phyloP scores from a whole-genome alignment of 2,797 vertebrate species.

The Acrossocheilus wenchowensis region DNA sequence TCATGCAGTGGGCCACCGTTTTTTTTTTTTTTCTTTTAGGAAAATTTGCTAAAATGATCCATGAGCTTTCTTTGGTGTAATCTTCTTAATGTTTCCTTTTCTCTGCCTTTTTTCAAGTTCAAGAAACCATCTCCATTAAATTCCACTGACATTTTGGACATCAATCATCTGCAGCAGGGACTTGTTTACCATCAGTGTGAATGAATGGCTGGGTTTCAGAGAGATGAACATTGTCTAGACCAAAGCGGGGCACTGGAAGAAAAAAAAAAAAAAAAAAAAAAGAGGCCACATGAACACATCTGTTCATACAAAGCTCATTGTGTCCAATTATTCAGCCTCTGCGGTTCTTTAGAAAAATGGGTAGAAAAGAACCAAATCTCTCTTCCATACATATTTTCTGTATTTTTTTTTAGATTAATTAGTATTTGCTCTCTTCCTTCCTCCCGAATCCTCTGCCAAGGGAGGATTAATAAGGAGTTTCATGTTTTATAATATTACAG shows the following conservation, averaged over 20 bases:
- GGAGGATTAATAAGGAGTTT: conserved; percentile 27
- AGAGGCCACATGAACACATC: conserved; percentile 50
- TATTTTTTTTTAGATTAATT: conserved; percentile 15
- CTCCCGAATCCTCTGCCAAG: conserved; percentile 4
- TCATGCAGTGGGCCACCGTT: conserved; percentile 52
- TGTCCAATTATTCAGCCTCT: conserved; percentile 49
- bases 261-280: neutral
- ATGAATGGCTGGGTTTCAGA: conserved; percentile 38
- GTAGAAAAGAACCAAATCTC: conserved; percentile 19
- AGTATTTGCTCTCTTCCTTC: conserved; percentile 28
- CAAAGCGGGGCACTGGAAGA: neutral
- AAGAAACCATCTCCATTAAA: conserved; percentile 59
- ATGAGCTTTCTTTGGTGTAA: conserved; percentile 47
- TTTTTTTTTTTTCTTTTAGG: conserved; percentile 40
- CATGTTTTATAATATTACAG: conserved; percentile 10
- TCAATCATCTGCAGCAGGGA: conserved; percentile 50
- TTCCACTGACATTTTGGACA: conserved; percentile 53
- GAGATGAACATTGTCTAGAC: conserved; percentile 47
- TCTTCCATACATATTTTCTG: neutral
- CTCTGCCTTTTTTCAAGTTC: conserved; percentile 37
- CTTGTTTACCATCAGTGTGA: conserved; percentile 46
- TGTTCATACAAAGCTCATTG: conserved; percentile 44
- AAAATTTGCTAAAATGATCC: conserved; percentile 65
- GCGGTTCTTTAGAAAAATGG: neutral
- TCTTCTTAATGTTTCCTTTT: conserved; percentile 51